A percentile compares a stretch with the other conserved stretches of the same genome.
These are phyloP conservation scores for Dromius quadrimaculatus DNA, from an alignment of 2,888 invertebrate species.

Conservation along the genomic window DNA sequence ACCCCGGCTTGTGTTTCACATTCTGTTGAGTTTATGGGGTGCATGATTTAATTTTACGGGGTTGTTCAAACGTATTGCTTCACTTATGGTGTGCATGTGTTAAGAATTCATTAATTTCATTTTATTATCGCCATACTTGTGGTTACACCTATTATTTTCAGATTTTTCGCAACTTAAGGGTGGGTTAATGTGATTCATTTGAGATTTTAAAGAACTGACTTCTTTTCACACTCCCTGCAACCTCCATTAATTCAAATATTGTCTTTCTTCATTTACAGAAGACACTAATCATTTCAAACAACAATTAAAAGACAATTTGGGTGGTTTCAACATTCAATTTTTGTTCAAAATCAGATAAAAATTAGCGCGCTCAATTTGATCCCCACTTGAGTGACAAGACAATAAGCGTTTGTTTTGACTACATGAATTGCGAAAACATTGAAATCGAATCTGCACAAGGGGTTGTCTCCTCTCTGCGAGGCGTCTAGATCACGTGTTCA, in stretches of 20 bases:
- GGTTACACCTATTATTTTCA: conserved; percentile 6
- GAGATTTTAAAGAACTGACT: too few relatives aligned
- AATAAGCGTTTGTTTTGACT: conserved; percentile 41
- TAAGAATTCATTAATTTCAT: conserved; percentile 24
- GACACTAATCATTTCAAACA: conserved; percentile 47
- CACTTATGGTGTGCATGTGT: conserved; percentile 38
- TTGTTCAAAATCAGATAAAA: conserved; percentile 41
- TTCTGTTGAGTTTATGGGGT: conserved; percentile 46
- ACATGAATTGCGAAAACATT: conserved; percentile 45
- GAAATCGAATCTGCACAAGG: conserved; percentile 40
- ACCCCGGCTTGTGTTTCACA: conserved; percentile 36
- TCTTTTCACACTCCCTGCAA: too few relatives aligned
- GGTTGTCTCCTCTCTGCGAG: conserved; percentile 17
- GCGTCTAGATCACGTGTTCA: conserved; percentile 48
- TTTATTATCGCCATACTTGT: conserved; percentile 33
- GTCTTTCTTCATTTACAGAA: conserved; percentile 47
- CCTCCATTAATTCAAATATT: too few relatives aligned
- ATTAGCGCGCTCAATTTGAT: conserved; percentile 41
- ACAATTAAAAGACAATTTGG: conserved; percentile 49
- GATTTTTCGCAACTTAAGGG: background rate
- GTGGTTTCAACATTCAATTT: too few relatives aligned
- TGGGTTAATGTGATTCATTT: too few relatives aligned
- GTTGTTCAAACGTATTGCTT: conserved; percentile 35
- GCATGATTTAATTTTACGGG: conserved; percentile 49
- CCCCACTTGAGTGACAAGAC: conserved; percentile 29